These are phyloP conservation scores for Aphelinus atriplicis DNA, from an alignment of 1,140 invertebrate genomes.

Conservation along the genomic window DNA sequence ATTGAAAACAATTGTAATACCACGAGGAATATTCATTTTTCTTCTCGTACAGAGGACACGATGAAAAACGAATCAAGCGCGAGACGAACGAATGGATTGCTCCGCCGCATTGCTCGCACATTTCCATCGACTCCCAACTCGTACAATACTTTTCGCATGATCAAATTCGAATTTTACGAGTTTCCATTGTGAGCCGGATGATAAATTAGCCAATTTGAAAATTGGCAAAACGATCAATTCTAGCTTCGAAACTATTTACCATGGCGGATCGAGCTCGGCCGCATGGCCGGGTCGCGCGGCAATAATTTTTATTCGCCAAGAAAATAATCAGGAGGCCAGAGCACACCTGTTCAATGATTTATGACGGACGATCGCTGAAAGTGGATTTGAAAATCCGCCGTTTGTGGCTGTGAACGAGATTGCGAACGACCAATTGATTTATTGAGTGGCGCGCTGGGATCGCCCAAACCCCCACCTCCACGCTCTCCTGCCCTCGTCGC, in stretches of 20 bases:
- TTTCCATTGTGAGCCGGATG: too few relatives aligned
- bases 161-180: too few relatives aligned
- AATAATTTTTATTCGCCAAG: not conserved
- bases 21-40: too few relatives aligned
- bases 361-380: conserved; percentile 1
- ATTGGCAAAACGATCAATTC: not conserved
- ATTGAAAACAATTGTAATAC: too few relatives aligned
- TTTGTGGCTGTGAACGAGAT: conserved; percentile 18
- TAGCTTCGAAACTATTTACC: conserved; percentile 1
- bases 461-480: too few relatives aligned
- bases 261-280: not conserved
- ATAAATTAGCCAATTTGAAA: conserved; percentile 1
- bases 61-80: too few relatives aligned
- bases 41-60: too few relatives aligned
- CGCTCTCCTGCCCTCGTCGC: too few relatives aligned
- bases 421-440: conserved; percentile 14
- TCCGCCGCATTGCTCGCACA: too few relatives aligned
- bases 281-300: not conserved
- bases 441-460: not conserved
- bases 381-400: conserved; percentile 5
- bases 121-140: too few relatives aligned
- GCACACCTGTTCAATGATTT: conserved; percentile 25
- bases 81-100: too few relatives aligned
- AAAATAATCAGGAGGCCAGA: conserved; percentile 12
- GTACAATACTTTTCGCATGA: too few relatives aligned